Conservation (phyloP, 37 sponge, comb jelly and placozoan species). For the Bolinopsis microptera region DNA sequence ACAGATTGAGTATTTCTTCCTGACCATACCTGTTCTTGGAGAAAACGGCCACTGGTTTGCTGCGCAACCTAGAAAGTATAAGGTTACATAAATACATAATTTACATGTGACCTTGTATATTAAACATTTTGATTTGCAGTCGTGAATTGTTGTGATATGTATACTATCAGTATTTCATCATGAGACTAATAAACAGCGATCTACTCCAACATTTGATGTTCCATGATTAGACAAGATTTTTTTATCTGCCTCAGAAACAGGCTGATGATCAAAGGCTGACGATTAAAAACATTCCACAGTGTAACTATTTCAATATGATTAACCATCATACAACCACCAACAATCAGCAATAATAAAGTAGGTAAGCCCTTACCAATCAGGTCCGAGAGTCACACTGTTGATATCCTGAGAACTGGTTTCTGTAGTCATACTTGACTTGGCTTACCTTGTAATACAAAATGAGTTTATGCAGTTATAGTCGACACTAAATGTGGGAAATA, state of each 20-base stretch:
- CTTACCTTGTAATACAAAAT: no score
- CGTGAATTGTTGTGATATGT: not conserved
- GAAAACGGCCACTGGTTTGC: slow-evolving; percentile 39
- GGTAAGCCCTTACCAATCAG: not conserved
- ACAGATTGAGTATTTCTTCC: slow-evolving; percentile 13
- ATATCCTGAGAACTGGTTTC: not conserved
- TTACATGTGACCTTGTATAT: no score
- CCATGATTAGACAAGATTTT: not conserved
- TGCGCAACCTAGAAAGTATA: not conserved
- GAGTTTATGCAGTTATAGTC: no score
- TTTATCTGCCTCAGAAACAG: not conserved
- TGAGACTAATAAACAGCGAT: no score
- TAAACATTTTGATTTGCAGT: no score
- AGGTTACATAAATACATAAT: no score
- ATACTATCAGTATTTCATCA: no score
- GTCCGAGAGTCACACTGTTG: slow-evolving; percentile 14
- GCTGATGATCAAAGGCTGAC: not conserved
- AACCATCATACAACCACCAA: not conserved
- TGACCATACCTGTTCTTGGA: slow-evolving; percentile 56
- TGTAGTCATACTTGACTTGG: slow-evolving; percentile 19
- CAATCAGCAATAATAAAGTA: not conserved
- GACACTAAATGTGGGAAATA: no score
- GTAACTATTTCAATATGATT: not conserved
- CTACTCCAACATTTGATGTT: no score
- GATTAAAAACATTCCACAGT: not conserved